These are phyloP conservation scores for Speoplatyrhinus poulsoni DNA, from an alignment of 2,113 vertebrate species.

Conservation along the genomic window DNA sequence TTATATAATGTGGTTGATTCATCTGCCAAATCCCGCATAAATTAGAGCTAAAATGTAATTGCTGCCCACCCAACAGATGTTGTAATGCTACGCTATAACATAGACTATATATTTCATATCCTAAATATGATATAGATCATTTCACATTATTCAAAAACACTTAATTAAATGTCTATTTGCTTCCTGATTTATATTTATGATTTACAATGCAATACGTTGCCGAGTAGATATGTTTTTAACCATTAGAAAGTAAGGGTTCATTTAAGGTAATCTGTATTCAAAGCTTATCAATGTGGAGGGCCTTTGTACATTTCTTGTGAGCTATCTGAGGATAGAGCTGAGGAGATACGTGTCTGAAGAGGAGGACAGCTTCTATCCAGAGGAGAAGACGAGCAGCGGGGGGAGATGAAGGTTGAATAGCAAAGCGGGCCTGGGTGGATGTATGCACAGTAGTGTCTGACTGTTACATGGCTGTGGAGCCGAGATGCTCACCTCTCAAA, in stretches of 20 bases:
- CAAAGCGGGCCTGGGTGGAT: conserved; percentile 8
- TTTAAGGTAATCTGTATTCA: conserved; percentile 38
- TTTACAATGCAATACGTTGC: not conserved
- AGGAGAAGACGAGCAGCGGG: conserved; percentile 8
- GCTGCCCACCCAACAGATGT: conserved; percentile 40
- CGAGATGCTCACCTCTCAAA: conserved; percentile 53
- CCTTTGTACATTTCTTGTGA: conserved; percentile 6
- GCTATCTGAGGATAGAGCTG: conserved; percentile 18
- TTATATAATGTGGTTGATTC: conserved; percentile 58
- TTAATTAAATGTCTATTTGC: not conserved
- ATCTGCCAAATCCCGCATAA: conserved; percentile 62
- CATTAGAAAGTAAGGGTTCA: conserved; percentile 15
- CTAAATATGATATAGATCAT: not conserved
- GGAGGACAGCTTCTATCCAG: conserved; percentile 24
- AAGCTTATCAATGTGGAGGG: not conserved
- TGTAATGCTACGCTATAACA: not conserved
- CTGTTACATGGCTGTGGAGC: conserved; percentile 39
- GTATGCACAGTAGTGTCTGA: conserved; percentile 38
- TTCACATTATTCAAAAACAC: not conserved
- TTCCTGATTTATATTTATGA: not conserved
- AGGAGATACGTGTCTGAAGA: not conserved
- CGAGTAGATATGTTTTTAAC: too few relatives aligned
- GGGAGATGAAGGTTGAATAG: conserved; percentile 36
- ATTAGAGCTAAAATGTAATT: conserved; percentile 60
- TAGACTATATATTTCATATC: too few relatives aligned